Evolutionary conservation across 2,888 invertebrate genomes (phyloP), one percentile per base, ranked within the genome.

Genomic region (Limnephilus marmoratus): DNA sequence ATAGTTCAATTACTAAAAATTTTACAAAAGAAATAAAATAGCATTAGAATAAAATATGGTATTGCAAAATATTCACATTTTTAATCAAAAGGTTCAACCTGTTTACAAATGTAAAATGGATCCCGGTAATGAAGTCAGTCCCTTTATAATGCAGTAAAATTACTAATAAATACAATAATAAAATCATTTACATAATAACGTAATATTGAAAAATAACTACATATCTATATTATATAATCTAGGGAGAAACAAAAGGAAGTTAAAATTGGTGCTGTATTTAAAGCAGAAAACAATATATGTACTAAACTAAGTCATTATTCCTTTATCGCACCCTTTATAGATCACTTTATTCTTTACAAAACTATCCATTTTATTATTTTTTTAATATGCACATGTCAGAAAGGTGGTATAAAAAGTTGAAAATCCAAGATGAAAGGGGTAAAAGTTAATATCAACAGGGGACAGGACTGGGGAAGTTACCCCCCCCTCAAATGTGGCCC

Each of bases 101-200:
- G 37, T 18, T 83, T 37, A 31, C 85, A 87, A 87, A 87, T 87
- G 15, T 87, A 49, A 12, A 49, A 53, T 49, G 83, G 83, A 83
- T 83, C 83, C 37, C 37, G 83, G 34, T 83, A 53, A 24, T 18
- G 24, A 85, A 53, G 68, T 87, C 87, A 53, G 53, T 53, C 31
- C 87, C 49, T 15, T 49, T n/a, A 53, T 68, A 87, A 53, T 49
- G 87, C 49, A 53, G 31, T 87, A 87, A 87, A 53, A 31, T 53
- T 31, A 49, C 15, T n/a, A 87, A 87, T 87, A 87, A 87, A 87
- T 87, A 87, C 53, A 87, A 87, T 68, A 87, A 49, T 53, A 87
- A 45, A 87, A 87, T 24, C 37, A 83, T 83, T 1, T 68, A 45
- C 45, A 45, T 45, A 45, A 45, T 45, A 53, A 53, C 15, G 18